These are phyloP conservation scores for Potamarius usumacintae DNA, from an alignment of 2,113 vertebrate species.

Conservation along the genomic window DNA sequence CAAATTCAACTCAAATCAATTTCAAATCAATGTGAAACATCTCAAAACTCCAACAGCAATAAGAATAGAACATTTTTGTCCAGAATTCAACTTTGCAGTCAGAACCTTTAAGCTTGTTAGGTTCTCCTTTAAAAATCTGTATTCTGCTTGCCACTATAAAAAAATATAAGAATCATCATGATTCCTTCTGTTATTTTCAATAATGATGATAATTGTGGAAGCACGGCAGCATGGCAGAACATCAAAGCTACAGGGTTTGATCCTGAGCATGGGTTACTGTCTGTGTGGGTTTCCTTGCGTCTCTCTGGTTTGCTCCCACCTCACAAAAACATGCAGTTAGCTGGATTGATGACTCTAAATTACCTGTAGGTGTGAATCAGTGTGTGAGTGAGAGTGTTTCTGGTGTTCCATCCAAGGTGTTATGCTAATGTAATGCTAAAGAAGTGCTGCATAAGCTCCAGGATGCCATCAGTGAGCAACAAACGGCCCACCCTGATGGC, in stretches of 20 bases:
- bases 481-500: no score
- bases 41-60: no score
- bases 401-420: background rate
- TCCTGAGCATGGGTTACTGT: background rate
- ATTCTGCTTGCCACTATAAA: background rate
- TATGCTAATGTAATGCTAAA: no score
- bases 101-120: no score
- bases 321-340: background rate
- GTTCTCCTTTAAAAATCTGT: background rate
- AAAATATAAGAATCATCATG: background rate
- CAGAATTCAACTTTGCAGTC: no score
- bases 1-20: no score
- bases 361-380: background rate
- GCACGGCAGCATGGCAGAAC: background rate
- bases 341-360: background rate
- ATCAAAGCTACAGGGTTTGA: background rate
- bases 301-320: background rate
- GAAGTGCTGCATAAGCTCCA: no score
- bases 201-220: background rate
- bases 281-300: background rate
- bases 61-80: no score
- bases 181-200: background rate
- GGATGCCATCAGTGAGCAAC: no score
- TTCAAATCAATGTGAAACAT: no score
- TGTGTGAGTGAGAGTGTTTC: background rate